Evolutionary conservation across 2,888 invertebrate species (phyloP).

Genomic region (Aricia artaxerxes): DNA sequence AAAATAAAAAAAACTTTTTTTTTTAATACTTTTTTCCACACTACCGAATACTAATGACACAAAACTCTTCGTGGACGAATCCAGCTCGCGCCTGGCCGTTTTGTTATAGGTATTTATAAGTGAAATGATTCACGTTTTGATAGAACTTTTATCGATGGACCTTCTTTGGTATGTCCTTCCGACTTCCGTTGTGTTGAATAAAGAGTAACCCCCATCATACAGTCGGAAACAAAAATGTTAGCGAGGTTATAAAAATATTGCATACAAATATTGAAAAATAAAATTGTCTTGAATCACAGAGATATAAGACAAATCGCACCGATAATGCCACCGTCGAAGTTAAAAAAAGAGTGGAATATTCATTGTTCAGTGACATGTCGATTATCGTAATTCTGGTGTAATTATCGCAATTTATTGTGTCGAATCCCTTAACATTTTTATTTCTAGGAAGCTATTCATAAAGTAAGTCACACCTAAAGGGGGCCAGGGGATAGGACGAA

Average conservation of each 20-base stretch:
- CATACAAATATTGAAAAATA: not conserved
- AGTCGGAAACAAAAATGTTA: not conserved
- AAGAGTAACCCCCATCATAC: not conserved
- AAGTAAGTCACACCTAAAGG: too few relatives aligned
- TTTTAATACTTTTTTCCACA: not conserved
- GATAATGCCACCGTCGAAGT: too few relatives aligned
- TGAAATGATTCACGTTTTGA: slow-evolving; percentile 23
- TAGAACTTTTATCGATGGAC: slow-evolving; percentile 19
- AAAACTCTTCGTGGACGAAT: not conserved
- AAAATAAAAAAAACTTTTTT: too few relatives aligned
- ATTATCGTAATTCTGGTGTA: too few relatives aligned
- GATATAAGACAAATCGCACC: too few relatives aligned
- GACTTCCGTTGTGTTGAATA: not conserved
- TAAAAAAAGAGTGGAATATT: too few relatives aligned
- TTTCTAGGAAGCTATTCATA: too few relatives aligned
- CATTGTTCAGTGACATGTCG: too few relatives aligned
- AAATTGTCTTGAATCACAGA: not conserved
- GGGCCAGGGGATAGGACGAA: too few relatives aligned
- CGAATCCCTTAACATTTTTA: too few relatives aligned
- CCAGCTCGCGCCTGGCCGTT: not conserved
- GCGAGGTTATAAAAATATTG: not conserved
- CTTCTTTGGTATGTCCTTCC: slow-evolving; percentile 20
- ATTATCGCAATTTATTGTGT: too few relatives aligned
- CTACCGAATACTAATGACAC: not conserved
- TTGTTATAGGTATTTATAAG: not conserved